These are phyloP conservation scores for Drosophila carrolli DNA, from an alignment of 1,140 invertebrate genomes.

Conservation along the genomic window DNA sequence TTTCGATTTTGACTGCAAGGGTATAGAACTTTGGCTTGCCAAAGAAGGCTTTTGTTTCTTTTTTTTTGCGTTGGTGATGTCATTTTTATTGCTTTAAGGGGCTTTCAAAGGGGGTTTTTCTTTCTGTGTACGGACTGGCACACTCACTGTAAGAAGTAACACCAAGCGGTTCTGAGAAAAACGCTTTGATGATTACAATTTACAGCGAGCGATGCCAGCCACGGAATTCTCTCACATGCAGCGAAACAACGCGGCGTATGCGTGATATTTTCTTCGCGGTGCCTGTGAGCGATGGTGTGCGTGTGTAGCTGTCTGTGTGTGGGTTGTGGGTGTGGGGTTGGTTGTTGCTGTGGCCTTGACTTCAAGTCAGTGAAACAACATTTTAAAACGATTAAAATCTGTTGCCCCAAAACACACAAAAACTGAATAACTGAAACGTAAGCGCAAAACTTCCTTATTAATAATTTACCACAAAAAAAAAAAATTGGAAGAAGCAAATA, in stretches of 20 bases:
- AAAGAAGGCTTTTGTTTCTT: background rate
- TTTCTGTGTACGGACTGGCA: slow-evolving; percentile 35
- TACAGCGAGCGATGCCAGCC: slow-evolving; percentile 73
- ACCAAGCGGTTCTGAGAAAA: slow-evolving; percentile 75
- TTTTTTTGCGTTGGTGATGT: background rate
- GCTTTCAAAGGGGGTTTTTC: background rate
- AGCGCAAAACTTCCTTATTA: slow-evolving; percentile 72
- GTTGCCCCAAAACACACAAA: background rate
- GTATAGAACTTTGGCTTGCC: slow-evolving; percentile 1
- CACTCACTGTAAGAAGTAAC: slow-evolving; percentile 85
- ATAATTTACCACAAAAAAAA: slow-evolving; percentile 54
- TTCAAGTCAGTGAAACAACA: slow-evolving; percentile 17
- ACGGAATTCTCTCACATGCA: slow-evolving; percentile 27
- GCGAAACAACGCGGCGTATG: slow-evolving; percentile 51
- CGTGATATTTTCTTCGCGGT: slow-evolving; percentile 27
- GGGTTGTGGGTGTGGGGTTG: background rate
- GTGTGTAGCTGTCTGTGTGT: slow-evolving; percentile 3
- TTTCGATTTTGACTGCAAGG: slow-evolving; percentile 1
- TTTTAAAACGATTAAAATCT: slow-evolving; percentile 60
- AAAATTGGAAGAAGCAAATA: background rate
- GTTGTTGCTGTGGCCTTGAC: slow-evolving; percentile 17
- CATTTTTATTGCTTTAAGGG: slow-evolving; percentile 1
- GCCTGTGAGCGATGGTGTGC: slow-evolving; percentile 6
- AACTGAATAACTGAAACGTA: slow-evolving; percentile 39
- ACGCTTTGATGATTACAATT: slow-evolving; percentile 79